Conservation (phyloP, 2,113 vertebrate species). For the Thryonomys swinderianus region DNA sequence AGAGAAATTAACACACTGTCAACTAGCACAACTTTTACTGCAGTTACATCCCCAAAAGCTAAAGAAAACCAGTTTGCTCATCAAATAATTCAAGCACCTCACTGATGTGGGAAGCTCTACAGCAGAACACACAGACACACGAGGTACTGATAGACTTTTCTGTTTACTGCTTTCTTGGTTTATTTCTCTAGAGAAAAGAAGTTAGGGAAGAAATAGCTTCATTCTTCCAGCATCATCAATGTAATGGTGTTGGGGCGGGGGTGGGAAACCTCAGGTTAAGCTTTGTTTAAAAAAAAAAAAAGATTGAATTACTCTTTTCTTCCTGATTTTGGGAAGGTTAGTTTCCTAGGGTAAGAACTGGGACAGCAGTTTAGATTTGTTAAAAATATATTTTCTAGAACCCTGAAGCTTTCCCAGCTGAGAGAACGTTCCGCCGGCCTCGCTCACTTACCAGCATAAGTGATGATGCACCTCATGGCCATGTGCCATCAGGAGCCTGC, state of each 20-base stretch:
- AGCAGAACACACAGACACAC: slow-evolving; percentile 64
- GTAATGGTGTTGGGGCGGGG: slow-evolving; percentile 54
- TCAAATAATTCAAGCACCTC: slow-evolving; percentile 29
- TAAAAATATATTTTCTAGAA: slow-evolving; percentile 70
- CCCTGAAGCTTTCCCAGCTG: slow-evolving; percentile 75
- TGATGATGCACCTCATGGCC: slow-evolving; percentile 82
- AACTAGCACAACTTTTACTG: background rate
- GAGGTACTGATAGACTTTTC: slow-evolving; percentile 40
- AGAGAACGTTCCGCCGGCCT: slow-evolving; percentile 68
- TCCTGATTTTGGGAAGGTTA: slow-evolving; percentile 78
- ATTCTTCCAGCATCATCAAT: slow-evolving; percentile 58
- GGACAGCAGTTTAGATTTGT: slow-evolving; percentile 76
- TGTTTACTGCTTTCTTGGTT: slow-evolving; percentile 63
- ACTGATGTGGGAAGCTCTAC: slow-evolving; percentile 2
- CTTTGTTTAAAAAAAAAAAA: slow-evolving; percentile 54
- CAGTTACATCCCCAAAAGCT: background rate
- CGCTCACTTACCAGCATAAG: slow-evolving; percentile 83
- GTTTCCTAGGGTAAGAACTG: slow-evolving; percentile 77
- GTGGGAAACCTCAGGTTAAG: slow-evolving; percentile 65
- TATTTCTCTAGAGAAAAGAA: slow-evolving; percentile 69
- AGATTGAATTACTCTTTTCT: slow-evolving; percentile 68
- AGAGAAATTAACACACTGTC: slow-evolving; percentile 43
- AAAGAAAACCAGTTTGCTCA: background rate
- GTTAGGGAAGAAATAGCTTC: slow-evolving; percentile 55
- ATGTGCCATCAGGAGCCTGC: slow-evolving; percentile 83